phyloP scores from a whole-genome alignment of 53 echinoderm and acorn worm species.

The Arbacia lixula region DNA sequence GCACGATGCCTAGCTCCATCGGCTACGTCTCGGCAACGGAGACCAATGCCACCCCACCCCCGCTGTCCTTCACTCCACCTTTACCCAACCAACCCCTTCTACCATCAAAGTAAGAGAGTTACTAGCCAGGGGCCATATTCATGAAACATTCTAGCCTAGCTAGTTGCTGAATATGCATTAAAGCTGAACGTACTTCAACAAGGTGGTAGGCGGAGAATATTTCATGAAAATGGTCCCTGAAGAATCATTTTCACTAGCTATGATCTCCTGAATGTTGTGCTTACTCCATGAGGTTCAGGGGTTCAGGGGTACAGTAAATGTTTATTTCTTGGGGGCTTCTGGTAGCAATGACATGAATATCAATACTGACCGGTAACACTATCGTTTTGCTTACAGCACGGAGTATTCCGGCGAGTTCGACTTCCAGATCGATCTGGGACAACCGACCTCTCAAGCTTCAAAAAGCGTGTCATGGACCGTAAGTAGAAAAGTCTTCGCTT shows the following conservation, averaged over 20 bases:
- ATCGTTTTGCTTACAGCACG: slow-evolving; percentile 52
- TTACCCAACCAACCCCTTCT: slow-evolving; percentile 63
- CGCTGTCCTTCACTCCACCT: slow-evolving; percentile 52
- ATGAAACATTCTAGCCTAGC: too few relatives aligned
- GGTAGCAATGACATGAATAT: background rate
- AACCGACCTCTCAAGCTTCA: slow-evolving; percentile 76
- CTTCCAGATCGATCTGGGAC: slow-evolving; percentile 82
- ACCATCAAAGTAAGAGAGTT: slow-evolving; percentile 94
- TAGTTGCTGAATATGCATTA: too few relatives aligned
- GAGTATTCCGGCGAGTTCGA: slow-evolving; percentile 78
- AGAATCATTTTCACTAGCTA: too few relatives aligned
- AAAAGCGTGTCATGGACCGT: slow-evolving; percentile 97
- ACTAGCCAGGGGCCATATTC: too few relatives aligned
- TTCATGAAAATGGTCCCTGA: too few relatives aligned
- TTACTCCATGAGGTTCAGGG: too few relatives aligned
- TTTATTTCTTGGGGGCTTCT: background rate
- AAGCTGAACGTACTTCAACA: too few relatives aligned
- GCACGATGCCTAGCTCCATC: slow-evolving; percentile 17
- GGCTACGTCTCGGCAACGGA: slow-evolving; percentile 21
- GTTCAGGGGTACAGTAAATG: too few relatives aligned
- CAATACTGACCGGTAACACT: background rate
- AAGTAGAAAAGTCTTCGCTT: too few relatives aligned
- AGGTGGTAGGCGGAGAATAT: too few relatives aligned
- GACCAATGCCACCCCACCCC: slow-evolving; percentile 65
- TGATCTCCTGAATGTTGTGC: too few relatives aligned